Percentiles rank a stretch among this genome's conserved stretches.
These are phyloP conservation scores for Dicrurus megarhynchus DNA, from an alignment of 2,113 vertebrate species.

Conservation along the genomic window DNA sequence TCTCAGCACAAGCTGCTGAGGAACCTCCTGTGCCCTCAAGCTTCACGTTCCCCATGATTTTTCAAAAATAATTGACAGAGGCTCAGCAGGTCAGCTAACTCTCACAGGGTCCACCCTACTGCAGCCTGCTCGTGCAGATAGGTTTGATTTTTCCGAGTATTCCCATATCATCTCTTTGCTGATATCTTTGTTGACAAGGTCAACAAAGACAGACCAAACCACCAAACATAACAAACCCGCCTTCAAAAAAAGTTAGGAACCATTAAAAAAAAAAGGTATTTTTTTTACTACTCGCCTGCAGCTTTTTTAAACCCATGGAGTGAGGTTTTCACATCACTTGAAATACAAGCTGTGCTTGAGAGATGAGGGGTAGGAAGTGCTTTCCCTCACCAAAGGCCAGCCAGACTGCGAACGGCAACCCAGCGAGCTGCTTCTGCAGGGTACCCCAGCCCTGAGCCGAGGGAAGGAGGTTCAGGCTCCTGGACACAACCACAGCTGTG, in stretches of 20 bases:
- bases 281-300: neutral
- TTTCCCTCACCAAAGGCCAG: neutral
- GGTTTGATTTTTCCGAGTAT: conserved; percentile 35
- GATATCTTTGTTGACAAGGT: conserved; percentile 39
- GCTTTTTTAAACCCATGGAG: neutral
- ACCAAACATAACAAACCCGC: neutral
- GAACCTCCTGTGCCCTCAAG: neutral
- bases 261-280: neutral
- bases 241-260: neutral
- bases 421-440: fast-evolving
- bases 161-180: conserved; percentile 12
- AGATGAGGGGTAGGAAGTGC: neutral
- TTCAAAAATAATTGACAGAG: conserved; percentile 51
- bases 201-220: neutral
- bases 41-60: neutral
- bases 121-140: neutral
- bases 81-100: conserved; percentile 20
- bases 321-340: neutral
- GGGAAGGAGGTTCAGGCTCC: neutral
- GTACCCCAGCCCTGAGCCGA: neutral
- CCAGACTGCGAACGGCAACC: fast-evolving
- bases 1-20: neutral
- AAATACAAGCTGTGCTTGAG: neutral
- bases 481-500: fast-evolving
- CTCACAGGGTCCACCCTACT: neutral